Base-by-base conservation (phyloP, 2,888 invertebrate genomes). In the Syritta pipiens region DNA sequence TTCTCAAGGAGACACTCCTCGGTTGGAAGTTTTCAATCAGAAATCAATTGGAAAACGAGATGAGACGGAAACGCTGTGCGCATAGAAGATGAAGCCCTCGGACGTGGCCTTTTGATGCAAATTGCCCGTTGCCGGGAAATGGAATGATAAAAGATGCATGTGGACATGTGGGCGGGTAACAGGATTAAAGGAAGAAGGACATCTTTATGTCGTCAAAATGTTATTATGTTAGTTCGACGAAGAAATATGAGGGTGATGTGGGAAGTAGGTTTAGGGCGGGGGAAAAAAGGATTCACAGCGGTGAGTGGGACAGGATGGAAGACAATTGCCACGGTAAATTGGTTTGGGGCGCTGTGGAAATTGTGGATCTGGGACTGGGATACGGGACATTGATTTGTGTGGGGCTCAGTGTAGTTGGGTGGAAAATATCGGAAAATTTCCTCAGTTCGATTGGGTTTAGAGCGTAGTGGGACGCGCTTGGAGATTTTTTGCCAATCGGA, bases 1-100 rank as follows among this genome's bases (percentile, higher is more conserved):
- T 60, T 71, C 53, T 59, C 44, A 40, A 71, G 60, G 28, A 71
- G 65, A 46, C 53, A 71, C 59, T 71, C 30, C 9, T 49, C 10
- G 53, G 48, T 68, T 77, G 71, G 59, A 71, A 77, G 77, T 77
- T 77, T 77, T 77, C 77, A 77, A 71, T 77, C 77, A 77, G 77
- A 77, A 77, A 77, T 77, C 77, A 77, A 77, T 77, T 65, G 77
- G 77, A 77, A 77, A 77, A 71, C 59, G 77, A 77, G 77, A 71
- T 77, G 71, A 77, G 71, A 60, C 62, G 32, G 48, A 71, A 65
- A 71, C 71, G 77, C 24, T 60, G 12, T 46, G 28, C 32, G 77
- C 65, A 77, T 77, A 60, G 46, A 40, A 26, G 65, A 77, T 77
- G 77, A 65, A 71, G 59, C 22, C 17, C 14, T 65, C 28, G 59